Evolutionary conservation across 2,888 invertebrate genomes (phyloP).

Genomic region (Tetragnatha montana): DNA sequence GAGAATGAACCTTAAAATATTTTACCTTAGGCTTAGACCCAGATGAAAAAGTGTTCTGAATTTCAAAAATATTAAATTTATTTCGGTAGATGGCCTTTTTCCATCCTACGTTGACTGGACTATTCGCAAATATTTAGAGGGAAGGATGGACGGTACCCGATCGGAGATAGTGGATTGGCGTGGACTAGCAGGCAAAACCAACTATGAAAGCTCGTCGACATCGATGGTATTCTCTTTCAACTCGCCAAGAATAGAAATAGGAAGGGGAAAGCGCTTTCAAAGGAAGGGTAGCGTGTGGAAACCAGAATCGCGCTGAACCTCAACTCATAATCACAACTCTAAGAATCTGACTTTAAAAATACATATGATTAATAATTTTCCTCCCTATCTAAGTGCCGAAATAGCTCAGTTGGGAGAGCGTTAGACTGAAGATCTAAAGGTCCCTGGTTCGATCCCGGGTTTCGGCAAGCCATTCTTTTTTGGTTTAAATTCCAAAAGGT

Average conservation of each 20-base stretch:
- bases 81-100: no score
- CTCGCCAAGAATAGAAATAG: neutral
- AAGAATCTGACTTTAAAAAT: neutral
- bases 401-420: constrained; percentile 75
- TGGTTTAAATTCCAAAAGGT: neutral
- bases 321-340: neutral
- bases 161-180: no score
- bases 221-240: no score
- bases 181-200: no score
- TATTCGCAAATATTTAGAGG: no score
- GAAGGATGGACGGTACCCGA: no score
- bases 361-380: neutral
- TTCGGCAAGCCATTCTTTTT: constrained; percentile 71
- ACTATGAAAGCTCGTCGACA: no score
- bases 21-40: no score
- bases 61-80: no score
- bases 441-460: constrained; percentile 74
- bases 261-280: neutral
- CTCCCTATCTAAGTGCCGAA: constrained; percentile 70
- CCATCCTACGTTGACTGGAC: no score
- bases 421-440: constrained; percentile 75
- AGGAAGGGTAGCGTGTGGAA: neutral
- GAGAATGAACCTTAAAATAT: no score
- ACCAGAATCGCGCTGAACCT: neutral
- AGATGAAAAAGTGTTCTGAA: no score